Evolutionary conservation across 2,113 vertebrate genomes (phyloP).

Genomic region (Hippopotamus amphibius): DNA sequence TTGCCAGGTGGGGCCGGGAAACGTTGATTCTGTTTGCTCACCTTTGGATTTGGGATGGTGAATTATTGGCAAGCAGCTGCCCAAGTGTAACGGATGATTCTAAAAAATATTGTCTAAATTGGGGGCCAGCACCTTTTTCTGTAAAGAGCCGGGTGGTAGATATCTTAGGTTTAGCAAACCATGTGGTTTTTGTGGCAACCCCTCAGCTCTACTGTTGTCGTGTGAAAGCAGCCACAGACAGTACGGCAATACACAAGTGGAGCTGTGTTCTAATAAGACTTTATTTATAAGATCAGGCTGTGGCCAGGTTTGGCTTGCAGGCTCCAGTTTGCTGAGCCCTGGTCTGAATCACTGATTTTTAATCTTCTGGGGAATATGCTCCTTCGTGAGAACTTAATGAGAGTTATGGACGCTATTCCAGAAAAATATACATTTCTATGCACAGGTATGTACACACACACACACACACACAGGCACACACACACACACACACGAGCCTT

Average conservation of each 20-base stretch:
- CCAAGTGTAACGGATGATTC: background rate
- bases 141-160: background rate
- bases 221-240: background rate
- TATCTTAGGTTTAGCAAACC: background rate
- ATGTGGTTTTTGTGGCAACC: too few species aligned
- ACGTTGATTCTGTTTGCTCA: background rate
- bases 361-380: background rate
- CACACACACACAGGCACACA: background rate
- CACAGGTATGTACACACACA: background rate
- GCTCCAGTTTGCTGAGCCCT: background rate
- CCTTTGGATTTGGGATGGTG: background rate
- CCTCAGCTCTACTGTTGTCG: rapidly evolving
- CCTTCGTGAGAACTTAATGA: background rate
- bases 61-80: background rate
- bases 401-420: background rate
- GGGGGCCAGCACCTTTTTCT: background rate
- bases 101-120: background rate
- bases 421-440: background rate
- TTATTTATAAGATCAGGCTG: background rate
- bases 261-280: background rate
- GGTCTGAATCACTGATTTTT: background rate
- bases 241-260: background rate
- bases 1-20: background rate
- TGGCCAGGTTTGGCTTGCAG: background rate
- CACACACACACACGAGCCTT: background rate